Evolutionary conservation across 2,888 invertebrate genomes (phyloP), one percentile per base, ranked within the genome.

Genomic region (Myopa testacea): DNA sequence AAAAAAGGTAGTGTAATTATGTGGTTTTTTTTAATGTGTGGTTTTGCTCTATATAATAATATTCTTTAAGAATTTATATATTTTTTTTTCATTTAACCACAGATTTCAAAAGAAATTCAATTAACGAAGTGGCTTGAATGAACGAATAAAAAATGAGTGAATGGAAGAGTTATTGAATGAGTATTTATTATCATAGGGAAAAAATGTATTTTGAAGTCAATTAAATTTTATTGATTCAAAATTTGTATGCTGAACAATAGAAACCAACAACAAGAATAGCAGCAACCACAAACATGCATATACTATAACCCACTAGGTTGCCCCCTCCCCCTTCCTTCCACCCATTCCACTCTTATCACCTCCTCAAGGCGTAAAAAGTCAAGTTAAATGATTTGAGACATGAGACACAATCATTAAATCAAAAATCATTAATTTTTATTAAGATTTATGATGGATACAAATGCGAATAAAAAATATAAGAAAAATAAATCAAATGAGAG

Each of bases 151-250:
- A 62, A 26, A 62, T n/a, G n/a, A 58, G n/a, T 62, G 26, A 62
- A 62, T 62, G 62, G 8, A 62, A n/a, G 62, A 26, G 8, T 40
- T 4, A 40, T 8, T 40, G 45, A 45, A 45, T 8, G 10, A 10
- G 10, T 45, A 10, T 45, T 45, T 10, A 45, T 45, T 45, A 45
- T 45, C 45, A 8, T 45, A 45, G 6, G 6, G 45, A 45, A 45
- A 45, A 8, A 6, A 10, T 45, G 45, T 45, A 10, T 45, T 45
- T 50, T 68, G 19, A 50, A 19, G 45, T 12, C 16, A 68, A 68
- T 68, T 68, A 19, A 68, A 12, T 19, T 68, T 45, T 68, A 68
- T 68, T 68, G 68, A 68, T 45, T 45, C 45, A 45, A 68, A 50
- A 26, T 68, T 45, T 45, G 0, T 10, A 10, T 45, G 45, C 3